A percentile compares a stretch with the other conserved stretches of the same genome.
Evolutionary conservation across 2,797 vertebrate species (phyloP).

Genomic region (Pipistrellus pipistrellus): DNA sequence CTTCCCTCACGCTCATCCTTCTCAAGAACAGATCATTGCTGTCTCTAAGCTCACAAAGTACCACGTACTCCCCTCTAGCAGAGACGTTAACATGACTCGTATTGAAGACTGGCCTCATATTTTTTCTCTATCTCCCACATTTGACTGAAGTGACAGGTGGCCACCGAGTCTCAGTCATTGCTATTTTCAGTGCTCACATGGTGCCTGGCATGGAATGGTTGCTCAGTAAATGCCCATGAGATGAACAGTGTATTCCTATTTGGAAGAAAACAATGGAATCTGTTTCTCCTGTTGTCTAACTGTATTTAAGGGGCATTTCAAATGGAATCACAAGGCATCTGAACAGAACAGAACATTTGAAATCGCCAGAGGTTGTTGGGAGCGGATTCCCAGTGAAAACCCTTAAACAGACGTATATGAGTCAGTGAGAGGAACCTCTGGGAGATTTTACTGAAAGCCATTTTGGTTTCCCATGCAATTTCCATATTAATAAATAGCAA

Average conservation of each 20-base stretch:
- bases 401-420: background rate
- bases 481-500: background rate
- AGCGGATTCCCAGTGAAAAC: background rate
- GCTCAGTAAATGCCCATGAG: background rate
- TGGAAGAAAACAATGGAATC: background rate
- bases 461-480: constrained; percentile 19
- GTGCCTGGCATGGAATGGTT: background rate
- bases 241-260: background rate
- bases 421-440: background rate
- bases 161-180: background rate
- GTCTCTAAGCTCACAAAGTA: background rate
- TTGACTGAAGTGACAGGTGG: background rate
- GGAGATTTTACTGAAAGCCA: background rate
- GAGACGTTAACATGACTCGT: rapidly evolving
- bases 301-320: background rate
- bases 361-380: background rate
- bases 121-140: background rate
- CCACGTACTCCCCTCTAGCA: rapidly evolving
- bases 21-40: background rate
- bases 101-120: background rate
- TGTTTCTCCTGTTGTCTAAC: background rate
- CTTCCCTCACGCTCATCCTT: background rate
- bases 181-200: background rate
- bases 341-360: background rate
- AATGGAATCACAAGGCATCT: background rate